Evolutionary conservation across 2,888 invertebrate species (phyloP).

Genomic region (Ramazzottius varieornatus): DNA sequence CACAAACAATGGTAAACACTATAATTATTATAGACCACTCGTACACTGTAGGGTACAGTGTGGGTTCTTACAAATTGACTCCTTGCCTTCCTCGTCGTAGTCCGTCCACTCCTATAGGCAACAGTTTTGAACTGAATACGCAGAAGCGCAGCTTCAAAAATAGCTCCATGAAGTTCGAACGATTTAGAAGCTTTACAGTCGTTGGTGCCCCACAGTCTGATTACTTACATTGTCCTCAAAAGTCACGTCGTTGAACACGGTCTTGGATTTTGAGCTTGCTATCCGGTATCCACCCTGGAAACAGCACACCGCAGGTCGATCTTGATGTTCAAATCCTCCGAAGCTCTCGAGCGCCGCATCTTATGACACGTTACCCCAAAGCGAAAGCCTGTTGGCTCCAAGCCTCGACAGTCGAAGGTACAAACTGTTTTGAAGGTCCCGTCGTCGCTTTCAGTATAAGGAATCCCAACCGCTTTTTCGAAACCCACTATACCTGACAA

Average conservation of each 20-base stretch:
- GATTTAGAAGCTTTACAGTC: not conserved
- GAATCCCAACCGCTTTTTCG: not conserved
- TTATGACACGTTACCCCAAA: not conserved
- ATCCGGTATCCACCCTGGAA: not conserved
- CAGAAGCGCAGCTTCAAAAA: not conserved
- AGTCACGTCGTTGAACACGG: not conserved
- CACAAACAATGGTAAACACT: not conserved
- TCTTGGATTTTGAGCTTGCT: not conserved
- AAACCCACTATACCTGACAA: not conserved
- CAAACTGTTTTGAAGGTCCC: not conserved
- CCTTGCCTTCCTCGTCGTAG: not conserved
- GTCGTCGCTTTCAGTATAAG: not conserved
- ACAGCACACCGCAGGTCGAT: too few relatives aligned
- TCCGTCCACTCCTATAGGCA: not conserved
- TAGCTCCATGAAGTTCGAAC: not conserved
- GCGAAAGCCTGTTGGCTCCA: not conserved
- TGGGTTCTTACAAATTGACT: not conserved
- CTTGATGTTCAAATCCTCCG: too few relatives aligned
- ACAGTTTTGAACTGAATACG: not conserved
- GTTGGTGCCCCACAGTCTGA: too few relatives aligned
- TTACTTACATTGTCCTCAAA: not conserved
- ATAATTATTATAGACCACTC: not conserved
- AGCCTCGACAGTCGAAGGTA: not conserved
- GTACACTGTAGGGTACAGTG: not conserved
- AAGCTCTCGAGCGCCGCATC: too few relatives aligned